A percentile compares a stretch with the other conserved stretches of the same genome.
phyloP scores from a whole-genome alignment of 1,140 invertebrate genomes.

The Drosophila equinoxialis region DNA sequence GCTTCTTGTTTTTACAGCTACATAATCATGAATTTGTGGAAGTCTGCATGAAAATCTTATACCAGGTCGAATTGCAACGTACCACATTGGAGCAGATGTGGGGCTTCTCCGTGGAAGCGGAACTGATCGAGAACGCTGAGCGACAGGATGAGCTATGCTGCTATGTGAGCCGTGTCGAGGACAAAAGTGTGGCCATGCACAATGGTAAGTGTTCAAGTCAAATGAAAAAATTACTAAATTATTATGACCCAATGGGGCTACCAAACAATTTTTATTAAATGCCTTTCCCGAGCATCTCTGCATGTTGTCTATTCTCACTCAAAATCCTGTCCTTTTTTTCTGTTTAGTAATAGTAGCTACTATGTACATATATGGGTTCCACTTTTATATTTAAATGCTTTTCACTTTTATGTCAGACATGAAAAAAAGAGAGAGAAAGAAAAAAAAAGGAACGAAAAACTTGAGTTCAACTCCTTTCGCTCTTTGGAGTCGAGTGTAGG shows the following conservation, averaged over 20 bases:
- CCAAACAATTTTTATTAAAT: conserved; percentile 67
- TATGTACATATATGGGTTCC: conserved; percentile 22
- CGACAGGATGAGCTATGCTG: conserved; percentile 98
- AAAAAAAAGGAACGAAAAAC: conserved; percentile 34
- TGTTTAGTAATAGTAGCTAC: conserved; percentile 22
- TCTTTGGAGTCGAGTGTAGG: conserved; percentile 66
- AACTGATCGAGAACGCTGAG: conserved; percentile 97
- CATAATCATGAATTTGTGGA: conserved; percentile 98
- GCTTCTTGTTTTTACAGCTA: conserved; percentile 85
- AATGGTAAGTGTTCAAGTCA: conserved; percentile 89
- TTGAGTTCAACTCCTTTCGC: conserved; percentile 75
- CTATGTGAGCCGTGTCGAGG: conserved; percentile 97
- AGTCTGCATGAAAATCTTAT: conserved; percentile 97
- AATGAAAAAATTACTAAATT: conserved; percentile 35
- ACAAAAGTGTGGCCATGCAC: conserved; percentile 96
- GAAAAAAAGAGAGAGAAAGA: conserved; percentile 30
- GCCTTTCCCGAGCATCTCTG: conserved; percentile 24
- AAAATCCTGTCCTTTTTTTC: conserved; percentile 49
- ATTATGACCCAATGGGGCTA: conserved; percentile 54
- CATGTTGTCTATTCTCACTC: background rate
- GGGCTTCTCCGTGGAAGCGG: conserved; percentile 98
- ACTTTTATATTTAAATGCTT: conserved; percentile 81
- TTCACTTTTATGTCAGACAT: conserved; percentile 72
- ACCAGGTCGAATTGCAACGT: conserved; percentile 96
- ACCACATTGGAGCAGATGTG: conserved; percentile 96